These are phyloP conservation scores for Sminthurides aquaticus DNA, from an alignment of 2,888 invertebrate species.

Conservation along the genomic window DNA sequence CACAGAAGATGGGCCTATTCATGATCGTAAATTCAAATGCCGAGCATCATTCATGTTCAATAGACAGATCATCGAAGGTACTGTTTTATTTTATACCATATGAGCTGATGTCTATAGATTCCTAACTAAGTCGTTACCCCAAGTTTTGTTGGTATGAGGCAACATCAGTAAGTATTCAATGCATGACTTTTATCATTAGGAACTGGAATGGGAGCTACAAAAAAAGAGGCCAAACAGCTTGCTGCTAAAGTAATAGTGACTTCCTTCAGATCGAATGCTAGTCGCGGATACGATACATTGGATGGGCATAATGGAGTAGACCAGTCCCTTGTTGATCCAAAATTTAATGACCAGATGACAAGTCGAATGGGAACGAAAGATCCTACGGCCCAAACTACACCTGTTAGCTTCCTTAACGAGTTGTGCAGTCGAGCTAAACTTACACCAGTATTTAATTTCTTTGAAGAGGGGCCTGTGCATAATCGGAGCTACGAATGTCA, in stretches of 20 bases:
- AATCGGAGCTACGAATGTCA: slow-evolving; percentile 30
- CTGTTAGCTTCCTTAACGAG: slow-evolving; percentile 37
- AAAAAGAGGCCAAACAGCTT: slow-evolving; percentile 41
- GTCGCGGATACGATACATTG: neutral
- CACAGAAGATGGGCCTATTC: neutral
- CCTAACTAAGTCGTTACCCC: too few relatives aligned
- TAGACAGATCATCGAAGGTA: neutral
- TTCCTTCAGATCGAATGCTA: too few relatives aligned
- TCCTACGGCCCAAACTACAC: slow-evolving; percentile 16
- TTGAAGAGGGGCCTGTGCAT: slow-evolving; percentile 36
- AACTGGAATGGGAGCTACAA: slow-evolving; percentile 30
- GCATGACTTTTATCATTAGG: slow-evolving; percentile 18
- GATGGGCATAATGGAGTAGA: neutral
- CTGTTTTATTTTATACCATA: too few relatives aligned
- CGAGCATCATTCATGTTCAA: neutral
- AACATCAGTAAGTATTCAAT: neutral
- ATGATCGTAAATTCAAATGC: neutral
- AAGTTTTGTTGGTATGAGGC: neutral
- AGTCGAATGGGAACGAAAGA: neutral
- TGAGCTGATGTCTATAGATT: too few relatives aligned
- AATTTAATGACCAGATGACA: too few relatives aligned
- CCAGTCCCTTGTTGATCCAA: neutral
- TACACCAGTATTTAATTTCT: slow-evolving; percentile 24
- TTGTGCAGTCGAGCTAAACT: slow-evolving; percentile 33
- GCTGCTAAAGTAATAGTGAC: slow-evolving; percentile 34